Percentiles rank a stretch among this genome's conserved stretches.
These are phyloP conservation scores for Buathra laborator DNA, from an alignment of 2,888 invertebrate genomes.

Conservation along the genomic window DNA sequence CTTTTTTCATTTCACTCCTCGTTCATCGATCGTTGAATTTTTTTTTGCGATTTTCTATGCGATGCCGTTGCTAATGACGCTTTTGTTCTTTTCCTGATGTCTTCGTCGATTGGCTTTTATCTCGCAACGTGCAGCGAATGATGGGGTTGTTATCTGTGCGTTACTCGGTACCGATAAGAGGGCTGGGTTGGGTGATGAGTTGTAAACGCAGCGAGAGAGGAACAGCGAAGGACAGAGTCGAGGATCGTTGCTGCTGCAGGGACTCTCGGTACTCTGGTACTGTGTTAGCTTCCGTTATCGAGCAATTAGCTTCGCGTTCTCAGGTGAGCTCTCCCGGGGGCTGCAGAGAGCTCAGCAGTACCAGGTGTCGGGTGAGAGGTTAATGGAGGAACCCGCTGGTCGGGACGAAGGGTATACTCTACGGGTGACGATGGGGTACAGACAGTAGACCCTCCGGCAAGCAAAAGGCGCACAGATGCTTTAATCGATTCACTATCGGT, in stretches of 20 bases:
- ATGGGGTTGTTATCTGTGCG: neutral
- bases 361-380: conserved; percentile 56
- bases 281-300: conserved; percentile 29
- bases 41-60: neutral
- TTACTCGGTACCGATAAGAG: neutral
- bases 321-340: conserved; percentile 61
- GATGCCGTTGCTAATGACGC: neutral
- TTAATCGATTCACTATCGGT: conserved; percentile 39
- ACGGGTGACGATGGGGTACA: conserved; percentile 21
- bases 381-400: conserved; percentile 58
- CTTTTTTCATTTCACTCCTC: conserved; percentile 22
- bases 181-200: conserved; percentile 10
- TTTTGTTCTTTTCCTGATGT: neutral
- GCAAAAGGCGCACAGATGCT: conserved; percentile 17
- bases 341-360: conserved; percentile 24
- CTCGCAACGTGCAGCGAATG: neutral
- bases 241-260: conserved; percentile 18
- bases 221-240: neutral
- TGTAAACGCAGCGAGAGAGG: neutral
- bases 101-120: neutral
- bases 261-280: conserved; percentile 11
- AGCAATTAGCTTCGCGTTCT: conserved; percentile 57
- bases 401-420: conserved; percentile 33
- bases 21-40: neutral
- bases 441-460: neutral